These are phyloP conservation scores for Nestor notabilis DNA, from an alignment of 2,113 vertebrate species.

Conservation along the genomic window DNA sequence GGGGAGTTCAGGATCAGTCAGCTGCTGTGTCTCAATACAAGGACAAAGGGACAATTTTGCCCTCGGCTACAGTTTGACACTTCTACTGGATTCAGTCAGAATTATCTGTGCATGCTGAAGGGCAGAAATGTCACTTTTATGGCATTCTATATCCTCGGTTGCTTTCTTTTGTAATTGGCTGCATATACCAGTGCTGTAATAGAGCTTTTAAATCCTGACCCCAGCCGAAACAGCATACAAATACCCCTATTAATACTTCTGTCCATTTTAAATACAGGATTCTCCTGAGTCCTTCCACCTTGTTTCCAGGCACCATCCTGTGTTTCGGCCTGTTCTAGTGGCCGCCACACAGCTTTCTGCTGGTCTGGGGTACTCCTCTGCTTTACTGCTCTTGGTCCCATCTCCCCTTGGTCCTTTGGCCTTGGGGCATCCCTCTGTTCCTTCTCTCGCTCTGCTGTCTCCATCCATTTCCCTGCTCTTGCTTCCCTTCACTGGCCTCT, in stretches of 20 bases:
- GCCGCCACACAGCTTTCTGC: not conserved
- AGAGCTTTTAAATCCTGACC: slow-evolving; percentile 52
- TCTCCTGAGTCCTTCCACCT: not conserved
- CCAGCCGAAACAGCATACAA: not conserved
- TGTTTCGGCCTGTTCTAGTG: not conserved
- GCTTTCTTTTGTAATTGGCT: slow-evolving; percentile 30
- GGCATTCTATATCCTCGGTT: not conserved
- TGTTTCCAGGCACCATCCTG: not conserved
- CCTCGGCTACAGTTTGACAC: slow-evolving; percentile 46
- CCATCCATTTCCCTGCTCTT: not conserved
- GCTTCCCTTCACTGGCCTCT: not conserved
- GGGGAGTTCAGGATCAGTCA: not conserved
- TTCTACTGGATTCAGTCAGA: slow-evolving; percentile 31
- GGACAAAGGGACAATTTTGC: slow-evolving; percentile 54
- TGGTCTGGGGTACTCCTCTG: not conserved
- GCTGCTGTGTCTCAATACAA: slow-evolving; percentile 10
- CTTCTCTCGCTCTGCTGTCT: not conserved
- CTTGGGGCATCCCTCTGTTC: fast-evolving
- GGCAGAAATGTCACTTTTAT: slow-evolving; percentile 56
- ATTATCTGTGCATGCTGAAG: slow-evolving; percentile 23
- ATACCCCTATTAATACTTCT: not conserved
- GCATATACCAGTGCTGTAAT: not conserved
- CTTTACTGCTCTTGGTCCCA: not conserved
- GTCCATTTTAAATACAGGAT: not conserved
- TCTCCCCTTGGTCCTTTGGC: not conserved